Percentiles rank a stretch among this genome's conserved stretches.
Conservation (phyloP, 2,888 invertebrate genomes). For the Plagiodera versicolora region DNA sequence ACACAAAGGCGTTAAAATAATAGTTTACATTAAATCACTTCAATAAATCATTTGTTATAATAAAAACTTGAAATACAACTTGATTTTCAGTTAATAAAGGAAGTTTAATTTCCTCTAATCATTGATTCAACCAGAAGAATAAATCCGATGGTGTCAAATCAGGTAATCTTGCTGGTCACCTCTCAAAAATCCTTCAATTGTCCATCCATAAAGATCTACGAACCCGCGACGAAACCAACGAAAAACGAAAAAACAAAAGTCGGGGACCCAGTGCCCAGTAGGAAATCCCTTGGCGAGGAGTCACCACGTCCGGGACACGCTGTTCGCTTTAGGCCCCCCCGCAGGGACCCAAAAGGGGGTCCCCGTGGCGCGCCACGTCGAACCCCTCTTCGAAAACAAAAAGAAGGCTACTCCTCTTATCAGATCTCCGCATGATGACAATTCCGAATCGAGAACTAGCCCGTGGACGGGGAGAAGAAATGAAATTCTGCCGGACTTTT, state of each 20-base stretch:
- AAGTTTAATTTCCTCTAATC: no score
- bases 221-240: neutral
- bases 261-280: constrained; percentile 46
- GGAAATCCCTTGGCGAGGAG: constrained; percentile 51
- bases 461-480: no score
- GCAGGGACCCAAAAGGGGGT: constrained; percentile 37
- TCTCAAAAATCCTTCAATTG: no score
- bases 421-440: constrained; percentile 57
- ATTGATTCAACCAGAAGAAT: no score
- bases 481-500: no score
- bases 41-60: no score
- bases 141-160: no score
- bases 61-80: no score
- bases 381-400: constrained; percentile 23
- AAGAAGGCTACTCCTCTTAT: constrained; percentile 53
- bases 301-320: constrained; percentile 51
- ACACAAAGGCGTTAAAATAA: no score
- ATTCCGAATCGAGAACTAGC: constrained; percentile 52
- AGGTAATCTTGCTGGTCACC: no score
- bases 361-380: constrained; percentile 45
- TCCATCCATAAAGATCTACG: neutral
- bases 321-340: constrained; percentile 55
- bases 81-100: no score
- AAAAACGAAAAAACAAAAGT: constrained; percentile 29
- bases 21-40: no score